A percentile compares a stretch with the other conserved stretches of the same genome.
Conservation (phyloP, 2,888 invertebrate species). For the Ornithoptera alexandrae region DNA sequence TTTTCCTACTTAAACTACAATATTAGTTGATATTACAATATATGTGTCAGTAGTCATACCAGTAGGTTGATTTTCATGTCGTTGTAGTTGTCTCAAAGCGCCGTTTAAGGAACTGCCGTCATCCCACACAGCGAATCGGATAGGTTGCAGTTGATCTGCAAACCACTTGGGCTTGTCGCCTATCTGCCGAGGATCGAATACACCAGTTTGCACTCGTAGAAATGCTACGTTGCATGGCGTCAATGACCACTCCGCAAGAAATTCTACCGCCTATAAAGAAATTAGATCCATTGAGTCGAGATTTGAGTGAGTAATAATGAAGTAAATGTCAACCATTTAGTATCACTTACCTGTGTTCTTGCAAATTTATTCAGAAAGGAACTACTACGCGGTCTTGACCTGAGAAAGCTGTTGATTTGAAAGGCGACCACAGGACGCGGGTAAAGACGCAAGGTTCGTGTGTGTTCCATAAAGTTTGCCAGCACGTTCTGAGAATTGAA, state of each 20-base stretch:
- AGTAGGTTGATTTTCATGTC: slow-evolving; percentile 89
- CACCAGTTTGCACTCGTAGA: slow-evolving; percentile 97
- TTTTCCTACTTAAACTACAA: too few relatives aligned
- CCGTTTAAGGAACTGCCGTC: slow-evolving; percentile 90
- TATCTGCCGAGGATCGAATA: slow-evolving; percentile 95
- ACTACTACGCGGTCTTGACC: slow-evolving; percentile 94
- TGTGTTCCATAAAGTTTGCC: slow-evolving; percentile 99
- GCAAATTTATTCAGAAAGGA: slow-evolving; percentile 95
- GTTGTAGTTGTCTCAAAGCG: slow-evolving; percentile 85
- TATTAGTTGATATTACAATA: too few relatives aligned
- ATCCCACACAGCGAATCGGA: slow-evolving; percentile 96
- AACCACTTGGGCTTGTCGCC: slow-evolving; percentile 99
- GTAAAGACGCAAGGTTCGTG: slow-evolving; percentile 95
- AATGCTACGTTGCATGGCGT: slow-evolving; percentile 99
- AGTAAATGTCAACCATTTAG: background rate
- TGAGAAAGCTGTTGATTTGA: slow-evolving; percentile 97
- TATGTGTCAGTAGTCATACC: slow-evolving; percentile 53
- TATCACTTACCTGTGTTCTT: slow-evolving; percentile 87
- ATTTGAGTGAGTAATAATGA: background rate
- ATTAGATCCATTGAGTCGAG: background rate
- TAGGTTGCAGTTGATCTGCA: slow-evolving; percentile 90
- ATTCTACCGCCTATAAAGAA: slow-evolving; percentile 92
- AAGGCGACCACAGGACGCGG: slow-evolving; percentile 99
- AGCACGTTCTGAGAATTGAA: slow-evolving; percentile 98
- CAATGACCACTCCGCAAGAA: slow-evolving; percentile 98